Evolutionary conservation across 2,113 vertebrate species (phyloP).

Genomic region (Oryzias melastigma): DNA sequence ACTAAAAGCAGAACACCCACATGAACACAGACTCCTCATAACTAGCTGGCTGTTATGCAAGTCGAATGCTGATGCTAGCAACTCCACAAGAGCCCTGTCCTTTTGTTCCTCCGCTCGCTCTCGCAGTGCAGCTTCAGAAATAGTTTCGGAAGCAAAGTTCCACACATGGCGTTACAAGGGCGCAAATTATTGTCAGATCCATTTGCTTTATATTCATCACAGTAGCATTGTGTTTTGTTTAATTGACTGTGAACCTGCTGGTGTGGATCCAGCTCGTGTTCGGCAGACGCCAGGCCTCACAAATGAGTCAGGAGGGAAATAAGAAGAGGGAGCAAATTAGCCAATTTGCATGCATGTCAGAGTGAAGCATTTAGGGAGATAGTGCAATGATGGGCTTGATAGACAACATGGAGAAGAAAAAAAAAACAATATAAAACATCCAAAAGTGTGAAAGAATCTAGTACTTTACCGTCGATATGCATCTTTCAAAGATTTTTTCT

Average conservation of each 20-base stretch:
- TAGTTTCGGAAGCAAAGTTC: slow-evolving; percentile 53
- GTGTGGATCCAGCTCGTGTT: slow-evolving; percentile 61
- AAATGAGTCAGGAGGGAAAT: slow-evolving; percentile 67
- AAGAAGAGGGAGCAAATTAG: slow-evolving; percentile 62
- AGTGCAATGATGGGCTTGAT: slow-evolving; percentile 47
- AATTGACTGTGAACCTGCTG: slow-evolving; percentile 73
- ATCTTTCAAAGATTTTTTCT: slow-evolving; percentile 10
- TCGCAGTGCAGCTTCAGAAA: slow-evolving; percentile 22
- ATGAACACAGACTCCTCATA: slow-evolving; percentile 58
- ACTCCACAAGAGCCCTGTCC: slow-evolving; percentile 33
- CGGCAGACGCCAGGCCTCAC: slow-evolving; percentile 56
- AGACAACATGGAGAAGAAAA: slow-evolving; percentile 16
- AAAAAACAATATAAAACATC: slow-evolving; percentile 34
- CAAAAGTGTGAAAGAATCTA: slow-evolving; percentile 14
- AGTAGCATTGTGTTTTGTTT: slow-evolving; percentile 66
- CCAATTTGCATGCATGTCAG: slow-evolving; percentile 55
- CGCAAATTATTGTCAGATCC: slow-evolving; percentile 67
- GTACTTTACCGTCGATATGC: slow-evolving; percentile 10
- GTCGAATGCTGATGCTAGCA: slow-evolving; percentile 55
- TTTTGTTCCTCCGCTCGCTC: slow-evolving; percentile 23
- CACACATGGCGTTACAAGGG: slow-evolving; percentile 55
- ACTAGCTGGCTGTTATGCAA: slow-evolving; percentile 71
- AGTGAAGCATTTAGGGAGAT: slow-evolving; percentile 41
- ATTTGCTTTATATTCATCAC: slow-evolving; percentile 65
- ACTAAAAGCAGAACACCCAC: slow-evolving; percentile 78